Base-by-base conservation (phyloP, 2,797 vertebrate genomes). In the Silurus aristotelis region DNA sequence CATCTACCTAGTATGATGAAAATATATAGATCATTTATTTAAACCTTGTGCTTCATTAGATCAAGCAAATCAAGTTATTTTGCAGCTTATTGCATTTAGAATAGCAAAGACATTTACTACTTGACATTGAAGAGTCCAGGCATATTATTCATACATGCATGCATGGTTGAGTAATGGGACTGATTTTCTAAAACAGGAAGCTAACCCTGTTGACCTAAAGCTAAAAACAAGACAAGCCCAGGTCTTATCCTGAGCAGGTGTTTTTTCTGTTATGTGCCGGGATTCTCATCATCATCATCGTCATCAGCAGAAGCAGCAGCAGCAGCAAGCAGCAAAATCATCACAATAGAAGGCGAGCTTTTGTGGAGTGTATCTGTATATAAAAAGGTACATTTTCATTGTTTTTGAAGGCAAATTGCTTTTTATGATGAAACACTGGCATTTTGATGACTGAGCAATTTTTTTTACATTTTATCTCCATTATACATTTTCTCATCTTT, bases 191-290 rank as follows among this genome's bases (percentile, higher is more conserved):
- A 86, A 60, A 78, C 80, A 89, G 77, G 68, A 78, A 64, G 68
- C 80, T 89, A 82, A 91, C 87, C 84, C 83, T 67, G 68, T 79
- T 52, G 83, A 15, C 66, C 81, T 75, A 82, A 78, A 89, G 84
- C 82, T 84, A 84, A 87, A 56, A 85, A 84, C 27, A 82, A 76
- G 84, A 82, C 80, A 71, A 88, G 82, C 56, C 73, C 52, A 64
- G 84, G 82, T 75, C 73, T 86, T 80, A 87, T 83, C 58, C 58
- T 48, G 48, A 87, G 93, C 93, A 95, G 93, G 94, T 95, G 94
- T 92, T 92, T 89, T 88, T 85, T 86, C 90, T 90, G 93, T 93
- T 92, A 94, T 94, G 93, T 94, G 93, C 90, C 90, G 92, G 89
- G 92, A 89, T 93, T 94, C 93, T 91, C 92, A 91, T 89, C 91